Evolutionary conservation across 2,113 vertebrate species (phyloP), one percentile per base, ranked within the genome.

Genomic region (Sinocyclocheilus maitianheensis): DNA sequence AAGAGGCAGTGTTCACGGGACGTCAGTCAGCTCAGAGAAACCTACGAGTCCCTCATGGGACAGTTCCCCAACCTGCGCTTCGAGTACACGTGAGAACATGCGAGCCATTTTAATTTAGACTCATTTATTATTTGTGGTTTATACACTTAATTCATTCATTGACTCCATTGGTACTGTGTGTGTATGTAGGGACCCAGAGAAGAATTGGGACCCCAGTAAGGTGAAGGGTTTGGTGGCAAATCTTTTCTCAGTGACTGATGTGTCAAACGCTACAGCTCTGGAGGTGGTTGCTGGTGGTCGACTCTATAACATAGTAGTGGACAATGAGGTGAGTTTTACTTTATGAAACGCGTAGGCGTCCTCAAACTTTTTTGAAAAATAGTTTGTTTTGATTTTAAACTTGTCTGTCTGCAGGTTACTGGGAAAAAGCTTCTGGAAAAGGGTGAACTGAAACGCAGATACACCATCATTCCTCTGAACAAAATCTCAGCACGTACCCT

Each of bases 391-490:
- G 10, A 30, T 30, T 69, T 37, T 34, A 14, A 34, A 55, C 24
- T 20, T 77, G 46, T 0, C 51, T 77, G 37, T 0, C 93, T 92
- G 88, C 85, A 99, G 98, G 93, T 96, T 85, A 98, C 97, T 1
- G 97, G 97, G 78, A 98, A 97, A 91, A 97, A 97, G 88, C 91
- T 99, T 83, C 87, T 99, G 85, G 96, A 99, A 90, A 98, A 94
- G 40, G 98, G 97, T 22, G 95, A 96, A 86, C 93, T 99, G 74
- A 97, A 96, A 84, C 94, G 93, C 18, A 93, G 97, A 53, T 98
- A 96, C 82, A 99, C 98, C 74, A 97, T 99, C 91, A 98, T 99
- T 90, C 98, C 98, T 62, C 93, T 99, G 16, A 99, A 96, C 94
- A 99, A 97, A 92, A 99, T 99, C 92, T 95, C 96, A 87, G 93